Percentiles rank a stretch among this genome's conserved stretches.
Conservation (phyloP, 1,140 invertebrate genomes). For the Solenopsis invicta region DNA sequence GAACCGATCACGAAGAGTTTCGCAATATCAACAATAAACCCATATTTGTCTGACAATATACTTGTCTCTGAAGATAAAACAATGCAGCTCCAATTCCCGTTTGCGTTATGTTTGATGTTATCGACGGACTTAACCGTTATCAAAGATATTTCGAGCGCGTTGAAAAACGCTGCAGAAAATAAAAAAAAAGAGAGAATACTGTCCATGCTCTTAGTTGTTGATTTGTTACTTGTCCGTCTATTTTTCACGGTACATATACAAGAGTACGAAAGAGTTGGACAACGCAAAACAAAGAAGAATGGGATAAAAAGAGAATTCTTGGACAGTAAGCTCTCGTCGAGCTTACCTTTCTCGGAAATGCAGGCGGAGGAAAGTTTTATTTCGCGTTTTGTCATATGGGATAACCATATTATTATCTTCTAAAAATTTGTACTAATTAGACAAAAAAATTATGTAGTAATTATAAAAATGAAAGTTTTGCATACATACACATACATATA, state of each 20-base stretch:
- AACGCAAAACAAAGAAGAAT: constrained; percentile 19
- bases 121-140: constrained; percentile 12
- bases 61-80: constrained; percentile 19
- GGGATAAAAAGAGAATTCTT: constrained; percentile 14
- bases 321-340: neutral
- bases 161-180: neutral
- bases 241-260: constrained; percentile 27
- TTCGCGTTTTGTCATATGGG: neutral
- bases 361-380: neutral
- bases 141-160: constrained; percentile 1
- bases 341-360: constrained; percentile 15
- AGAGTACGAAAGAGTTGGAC: neutral
- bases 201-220: constrained; percentile 24
- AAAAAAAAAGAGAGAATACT: neutral
- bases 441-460: neutral
- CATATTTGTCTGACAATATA: neutral
- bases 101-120: constrained; percentile 17
- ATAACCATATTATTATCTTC: neutral
- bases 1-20: neutral
- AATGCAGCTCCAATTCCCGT: neutral
- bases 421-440: neutral
- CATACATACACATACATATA: neutral
- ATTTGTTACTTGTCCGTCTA: constrained; percentile 20
- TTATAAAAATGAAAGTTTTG: neutral
- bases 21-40: neutral